phyloP scores from a whole-genome alignment of 2,113 vertebrate species.

The Grammomys dolichurus region DNA sequence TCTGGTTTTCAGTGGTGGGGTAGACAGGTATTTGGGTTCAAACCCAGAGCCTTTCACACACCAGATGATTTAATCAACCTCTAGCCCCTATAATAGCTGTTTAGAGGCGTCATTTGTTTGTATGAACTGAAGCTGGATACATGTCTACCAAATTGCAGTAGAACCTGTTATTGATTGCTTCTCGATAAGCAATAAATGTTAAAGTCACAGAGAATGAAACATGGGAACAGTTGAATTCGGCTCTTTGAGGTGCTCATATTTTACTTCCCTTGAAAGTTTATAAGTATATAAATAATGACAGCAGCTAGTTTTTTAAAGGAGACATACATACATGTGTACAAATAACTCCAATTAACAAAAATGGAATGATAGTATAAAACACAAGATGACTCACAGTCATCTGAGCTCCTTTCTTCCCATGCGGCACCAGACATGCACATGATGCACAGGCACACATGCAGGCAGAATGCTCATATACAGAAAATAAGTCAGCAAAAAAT shows the following conservation, averaged over 20 bases:
- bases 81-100: background rate
- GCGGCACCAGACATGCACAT: background rate
- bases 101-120: background rate
- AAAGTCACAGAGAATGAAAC: background rate
- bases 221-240: background rate
- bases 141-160: background rate
- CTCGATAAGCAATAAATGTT: background rate
- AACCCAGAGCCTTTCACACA: background rate
- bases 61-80: background rate
- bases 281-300: slow-evolving; percentile 18
- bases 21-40: background rate
- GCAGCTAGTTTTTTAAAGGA: slow-evolving; percentile 17
- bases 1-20: background rate
- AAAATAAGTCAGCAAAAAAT: background rate
- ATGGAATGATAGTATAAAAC: background rate
- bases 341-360: background rate
- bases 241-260: background rate
- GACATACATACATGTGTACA: background rate
- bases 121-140: background rate
- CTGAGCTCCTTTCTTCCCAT: background rate
- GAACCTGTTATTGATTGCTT: background rate
- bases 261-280: slow-evolving; percentile 6
- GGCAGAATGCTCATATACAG: background rate
- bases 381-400: background rate
- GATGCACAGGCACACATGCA: background rate